Percentiles rank a stretch among this genome's conserved stretches.
phyloP scores from a whole-genome alignment of 2,888 invertebrate species.

The Diplolepis rosae region DNA sequence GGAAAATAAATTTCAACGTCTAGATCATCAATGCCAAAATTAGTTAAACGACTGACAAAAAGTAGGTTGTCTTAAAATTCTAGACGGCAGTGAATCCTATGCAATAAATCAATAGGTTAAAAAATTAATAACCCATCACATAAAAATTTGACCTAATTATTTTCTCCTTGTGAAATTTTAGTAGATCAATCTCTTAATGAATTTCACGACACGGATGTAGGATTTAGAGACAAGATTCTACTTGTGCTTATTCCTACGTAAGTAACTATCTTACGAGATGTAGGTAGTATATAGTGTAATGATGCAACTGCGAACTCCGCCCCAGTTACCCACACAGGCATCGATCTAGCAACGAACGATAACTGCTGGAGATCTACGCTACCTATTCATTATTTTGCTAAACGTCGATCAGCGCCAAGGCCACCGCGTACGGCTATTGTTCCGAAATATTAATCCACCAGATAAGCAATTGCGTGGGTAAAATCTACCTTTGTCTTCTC shows the following conservation, averaged over 20 bases:
- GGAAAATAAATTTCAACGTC: no score
- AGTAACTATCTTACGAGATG: not conserved
- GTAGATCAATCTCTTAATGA: not conserved
- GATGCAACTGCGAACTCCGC: slow-evolving; percentile 54
- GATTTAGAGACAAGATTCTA: slow-evolving; percentile 4
- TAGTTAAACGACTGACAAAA: no score
- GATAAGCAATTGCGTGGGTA: slow-evolving; percentile 27
- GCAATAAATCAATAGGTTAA: no score
- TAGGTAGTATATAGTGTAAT: slow-evolving; percentile 12
- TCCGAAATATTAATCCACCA: slow-evolving; percentile 52
- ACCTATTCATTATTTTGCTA: slow-evolving; percentile 61
- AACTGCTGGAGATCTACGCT: slow-evolving; percentile 54
- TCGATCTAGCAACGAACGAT: slow-evolving; percentile 49
- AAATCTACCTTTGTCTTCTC: slow-evolving; percentile 17
- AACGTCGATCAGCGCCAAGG: slow-evolving; percentile 57
- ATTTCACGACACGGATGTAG: slow-evolving; percentile 16
- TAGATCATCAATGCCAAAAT: no score
- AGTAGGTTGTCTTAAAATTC: no score
- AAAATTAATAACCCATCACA: no score
- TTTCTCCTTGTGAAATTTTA: not conserved
- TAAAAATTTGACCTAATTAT: not conserved
- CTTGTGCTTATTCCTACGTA: not conserved
- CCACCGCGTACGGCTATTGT: slow-evolving; percentile 48
- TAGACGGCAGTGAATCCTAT: no score
- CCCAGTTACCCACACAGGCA: slow-evolving; percentile 61